Conservation (phyloP, 2,113 vertebrate species). For the Terrapene triunguis region DNA sequence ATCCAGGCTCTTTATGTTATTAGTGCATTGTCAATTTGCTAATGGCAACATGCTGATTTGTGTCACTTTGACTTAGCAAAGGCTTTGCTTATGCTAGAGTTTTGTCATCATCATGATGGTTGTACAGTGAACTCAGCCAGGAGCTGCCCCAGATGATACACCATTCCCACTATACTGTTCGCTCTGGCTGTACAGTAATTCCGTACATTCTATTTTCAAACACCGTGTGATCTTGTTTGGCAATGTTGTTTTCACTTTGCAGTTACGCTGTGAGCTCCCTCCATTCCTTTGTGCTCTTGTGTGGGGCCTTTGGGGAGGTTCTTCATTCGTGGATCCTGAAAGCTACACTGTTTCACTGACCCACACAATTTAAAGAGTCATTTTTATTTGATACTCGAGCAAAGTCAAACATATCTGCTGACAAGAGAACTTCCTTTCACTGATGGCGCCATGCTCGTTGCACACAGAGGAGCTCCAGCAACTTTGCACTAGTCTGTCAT, state of each 20-base stretch:
- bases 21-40: background rate
- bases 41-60: background rate
- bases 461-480: background rate
- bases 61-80: background rate
- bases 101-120: background rate
- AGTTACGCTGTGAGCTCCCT: background rate
- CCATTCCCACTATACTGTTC: background rate
- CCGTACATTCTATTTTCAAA: background rate
- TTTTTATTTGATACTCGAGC: background rate
- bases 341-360: constrained; percentile 1
- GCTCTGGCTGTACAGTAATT: background rate
- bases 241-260: background rate
- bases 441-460: background rate
- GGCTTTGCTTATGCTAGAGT: background rate
- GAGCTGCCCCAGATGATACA: background rate
- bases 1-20: background rate
- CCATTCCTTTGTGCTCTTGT: background rate
- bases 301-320: background rate
- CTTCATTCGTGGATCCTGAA: background rate
- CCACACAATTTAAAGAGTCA: background rate
- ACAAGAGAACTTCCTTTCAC: background rate
- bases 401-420: background rate
- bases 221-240: background rate
- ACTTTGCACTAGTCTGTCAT: background rate
- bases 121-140: background rate